These are phyloP conservation scores for Onychostoma macrolepis DNA, from an alignment of 2,113 vertebrate genomes.

Conservation along the genomic window DNA sequence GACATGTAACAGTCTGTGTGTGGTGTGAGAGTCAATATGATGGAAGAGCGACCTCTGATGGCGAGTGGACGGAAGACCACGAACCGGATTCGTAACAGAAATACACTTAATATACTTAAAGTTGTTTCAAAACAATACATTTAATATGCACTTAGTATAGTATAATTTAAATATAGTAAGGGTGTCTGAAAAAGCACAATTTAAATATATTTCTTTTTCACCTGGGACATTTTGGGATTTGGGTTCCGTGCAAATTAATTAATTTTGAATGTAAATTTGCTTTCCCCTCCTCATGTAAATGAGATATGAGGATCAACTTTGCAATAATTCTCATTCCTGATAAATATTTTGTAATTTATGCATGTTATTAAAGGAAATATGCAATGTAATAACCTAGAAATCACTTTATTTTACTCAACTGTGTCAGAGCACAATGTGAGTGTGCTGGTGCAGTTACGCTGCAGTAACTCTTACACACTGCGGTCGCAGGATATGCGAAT, in stretches of 20 bases:
- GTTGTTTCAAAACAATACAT: too few species aligned
- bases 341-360: background rate
- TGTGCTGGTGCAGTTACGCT: background rate
- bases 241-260: background rate
- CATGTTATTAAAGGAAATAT: background rate
- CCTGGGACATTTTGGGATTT: background rate
- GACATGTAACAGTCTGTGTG: too few species aligned
- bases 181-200: too few species aligned
- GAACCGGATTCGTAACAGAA: too few species aligned
- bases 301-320: background rate
- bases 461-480: background rate
- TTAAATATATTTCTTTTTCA: too few species aligned
- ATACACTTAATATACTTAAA: too few species aligned
- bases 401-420: background rate
- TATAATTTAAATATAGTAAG: too few species aligned
- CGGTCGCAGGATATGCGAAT: background rate
- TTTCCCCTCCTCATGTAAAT: background rate
- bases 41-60: too few species aligned
- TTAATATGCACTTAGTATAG: too few species aligned
- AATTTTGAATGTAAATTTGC: background rate
- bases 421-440: background rate
- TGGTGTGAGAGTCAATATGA: too few species aligned
- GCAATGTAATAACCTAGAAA: background rate
- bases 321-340: background rate
- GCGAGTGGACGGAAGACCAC: too few species aligned